Evolutionary conservation across 2,113 vertebrate species (phyloP).

Genomic region (Sylvietta virens): DNA sequence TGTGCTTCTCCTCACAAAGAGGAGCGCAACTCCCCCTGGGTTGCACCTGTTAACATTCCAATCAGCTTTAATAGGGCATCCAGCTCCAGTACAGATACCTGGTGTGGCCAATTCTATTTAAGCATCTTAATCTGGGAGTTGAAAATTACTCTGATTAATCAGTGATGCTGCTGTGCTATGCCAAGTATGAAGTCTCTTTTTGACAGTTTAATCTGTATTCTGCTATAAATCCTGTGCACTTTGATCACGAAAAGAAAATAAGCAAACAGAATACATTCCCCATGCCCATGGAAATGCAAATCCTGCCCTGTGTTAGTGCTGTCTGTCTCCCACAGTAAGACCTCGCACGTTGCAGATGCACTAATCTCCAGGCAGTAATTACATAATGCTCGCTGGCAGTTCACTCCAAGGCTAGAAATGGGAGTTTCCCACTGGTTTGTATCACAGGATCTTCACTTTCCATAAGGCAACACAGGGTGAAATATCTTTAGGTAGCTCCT

Average conservation of each 20-base stretch:
- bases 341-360: neutral
- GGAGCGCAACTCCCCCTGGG: neutral
- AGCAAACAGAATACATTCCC: neutral
- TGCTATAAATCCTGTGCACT: neutral
- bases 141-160: neutral
- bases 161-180: neutral
- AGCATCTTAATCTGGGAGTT: neutral
- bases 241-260: neutral
- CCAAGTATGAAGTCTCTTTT: neutral
- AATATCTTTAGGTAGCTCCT: neutral
- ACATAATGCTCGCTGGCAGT: neutral
- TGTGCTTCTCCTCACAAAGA: neutral
- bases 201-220: neutral
- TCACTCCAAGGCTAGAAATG: neutral
- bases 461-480: neutral
- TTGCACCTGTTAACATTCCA: neutral
- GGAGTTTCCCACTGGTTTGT: neutral
- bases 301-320: neutral
- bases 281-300: neutral
- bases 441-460: neutral
- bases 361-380: neutral
- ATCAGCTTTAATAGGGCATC: neutral
- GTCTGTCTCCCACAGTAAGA: neutral
- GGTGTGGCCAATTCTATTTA: neutral
- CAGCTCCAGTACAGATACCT: neutral